Percentiles rank a stretch among this genome's conserved stretches.
These are phyloP conservation scores for Drymonia ruficornis DNA, from an alignment of 2,888 invertebrate species.

Conservation along the genomic window DNA sequence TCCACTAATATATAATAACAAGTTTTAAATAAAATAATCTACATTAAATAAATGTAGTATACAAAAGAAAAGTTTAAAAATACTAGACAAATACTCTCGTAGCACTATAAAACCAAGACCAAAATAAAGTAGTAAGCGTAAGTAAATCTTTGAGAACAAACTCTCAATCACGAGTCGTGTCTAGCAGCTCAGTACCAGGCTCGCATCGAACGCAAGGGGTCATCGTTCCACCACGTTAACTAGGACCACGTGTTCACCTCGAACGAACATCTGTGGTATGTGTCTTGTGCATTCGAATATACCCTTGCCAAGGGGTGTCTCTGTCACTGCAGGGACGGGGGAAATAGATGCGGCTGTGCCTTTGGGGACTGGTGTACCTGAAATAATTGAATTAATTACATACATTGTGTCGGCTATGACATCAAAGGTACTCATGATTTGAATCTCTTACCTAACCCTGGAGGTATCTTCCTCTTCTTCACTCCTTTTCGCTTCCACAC, in stretches of 20 bases:
- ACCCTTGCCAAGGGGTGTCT: constrained; percentile 85
- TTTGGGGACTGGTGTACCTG: constrained; percentile 68
- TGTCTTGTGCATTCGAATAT: constrained; percentile 88
- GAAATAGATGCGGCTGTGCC: constrained; percentile 75
- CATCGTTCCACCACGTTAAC: constrained; percentile 70
- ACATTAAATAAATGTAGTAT: too few relatives aligned
- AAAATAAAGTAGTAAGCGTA: too few relatives aligned
- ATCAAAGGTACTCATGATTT: neutral
- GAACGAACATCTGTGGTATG: constrained; percentile 88
- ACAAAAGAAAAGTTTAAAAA: too few relatives aligned
- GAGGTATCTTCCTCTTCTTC: constrained; percentile 84
- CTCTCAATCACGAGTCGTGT: too few relatives aligned
- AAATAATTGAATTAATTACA: neutral
- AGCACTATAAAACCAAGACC: too few relatives aligned
- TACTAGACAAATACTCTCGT: too few relatives aligned
- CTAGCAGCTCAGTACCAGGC: too few relatives aligned
- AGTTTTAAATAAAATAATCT: too few relatives aligned
- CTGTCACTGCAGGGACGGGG: constrained; percentile 80
- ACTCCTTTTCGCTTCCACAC: constrained; percentile 88
- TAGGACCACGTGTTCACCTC: constrained; percentile 91
- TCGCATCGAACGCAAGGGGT: constrained; percentile 20
- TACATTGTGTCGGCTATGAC: neutral
- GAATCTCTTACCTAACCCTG: constrained; percentile 78
- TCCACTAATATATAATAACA: too few relatives aligned
- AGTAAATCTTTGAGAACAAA: too few relatives aligned